Base-by-base conservation (phyloP, 2,888 invertebrate species). In the Brenthis daphne region DNA sequence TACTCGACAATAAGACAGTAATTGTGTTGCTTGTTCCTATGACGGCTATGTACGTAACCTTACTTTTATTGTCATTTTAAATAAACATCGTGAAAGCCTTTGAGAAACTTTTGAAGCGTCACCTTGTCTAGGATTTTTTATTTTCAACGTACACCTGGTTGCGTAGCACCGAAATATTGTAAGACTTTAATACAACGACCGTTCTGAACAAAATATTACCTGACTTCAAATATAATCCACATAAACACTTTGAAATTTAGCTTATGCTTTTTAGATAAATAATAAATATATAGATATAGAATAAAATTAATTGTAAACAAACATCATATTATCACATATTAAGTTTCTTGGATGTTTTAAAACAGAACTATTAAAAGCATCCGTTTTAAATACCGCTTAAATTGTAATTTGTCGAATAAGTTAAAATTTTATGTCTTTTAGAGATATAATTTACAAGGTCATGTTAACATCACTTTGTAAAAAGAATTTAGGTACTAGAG, bases 21-120 rank as follows among this genome's bases (percentile, higher is more conserved):
- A 76, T 76, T 75, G 72, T 75, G 76, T 75, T 71, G 64, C 73
- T 75, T 71, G 73, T 74, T 64, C 67, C 57, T 66, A 56, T 50
- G 58, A 61, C 65, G 65, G 57, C 60, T 57, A 63, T 68, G 63
- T 63, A 56, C 64, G 48, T 53, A 69, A 71, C 71, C 68, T 68
- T 64, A 55, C 37, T 16, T n/a, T 51, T 54, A 57, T 50, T 56
- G 65, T 64, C 67, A 54, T 56, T 57, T 66, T 64, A 37, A 68
- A 68, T 43, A 51, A 64, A 66, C 71, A 51, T 29, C 63, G 56
- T 50, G 54, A 70, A 66, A 65, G 48, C 58, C 64, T 65, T 66
- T 66, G 66, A 60, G 53, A 61, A 29, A 16, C n/a, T 64, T 67
- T 64, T 51, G 67, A 64, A 58, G 64, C 70, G 67, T 65, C 66